phyloP scores from a whole-genome alignment of 2,888 invertebrate genomes.

The Eupithecia vulgata region DNA sequence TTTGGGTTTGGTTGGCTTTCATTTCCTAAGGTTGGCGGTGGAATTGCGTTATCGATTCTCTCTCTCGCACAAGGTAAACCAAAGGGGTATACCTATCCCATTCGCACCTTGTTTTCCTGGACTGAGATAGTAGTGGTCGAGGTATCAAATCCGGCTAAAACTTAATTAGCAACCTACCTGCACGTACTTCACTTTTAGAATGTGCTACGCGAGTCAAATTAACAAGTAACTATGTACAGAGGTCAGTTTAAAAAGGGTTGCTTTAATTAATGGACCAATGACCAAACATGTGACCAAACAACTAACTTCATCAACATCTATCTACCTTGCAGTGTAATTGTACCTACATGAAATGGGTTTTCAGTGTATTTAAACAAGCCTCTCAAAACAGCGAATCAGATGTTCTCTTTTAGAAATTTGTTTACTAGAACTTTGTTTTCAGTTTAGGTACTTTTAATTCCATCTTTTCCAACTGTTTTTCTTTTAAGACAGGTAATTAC shows the following conservation, averaged over 20 bases:
- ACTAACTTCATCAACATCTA: background rate
- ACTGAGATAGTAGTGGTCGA: constrained; percentile 49
- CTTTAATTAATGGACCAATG: background rate
- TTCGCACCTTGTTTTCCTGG: constrained; percentile 50
- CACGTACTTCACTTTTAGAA: constrained; percentile 18
- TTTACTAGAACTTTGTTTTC: background rate
- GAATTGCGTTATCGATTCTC: constrained; percentile 56
- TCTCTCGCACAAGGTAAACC: constrained; percentile 43
- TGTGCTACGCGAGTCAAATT: background rate
- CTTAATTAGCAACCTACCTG: constrained; percentile 40
- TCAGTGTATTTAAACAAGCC: background rate
- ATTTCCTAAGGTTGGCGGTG: constrained; percentile 66
- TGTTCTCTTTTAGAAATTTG: background rate
- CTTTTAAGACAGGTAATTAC: constrained; percentile 59
- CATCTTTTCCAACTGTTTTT: constrained; percentile 29
- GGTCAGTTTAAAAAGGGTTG: constrained; percentile 8
- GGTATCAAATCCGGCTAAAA: constrained; percentile 41
- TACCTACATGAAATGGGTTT: background rate
- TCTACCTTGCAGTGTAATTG: background rate
- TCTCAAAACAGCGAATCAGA: background rate
- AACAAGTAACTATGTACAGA: constrained; percentile 17
- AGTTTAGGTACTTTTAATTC: background rate
- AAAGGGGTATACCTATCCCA: constrained; percentile 31
- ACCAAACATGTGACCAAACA: background rate
- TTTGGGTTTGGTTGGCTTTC: constrained; percentile 70